These are phyloP conservation scores for Bombus waltoni DNA, from an alignment of 1,140 invertebrate species.

Conservation along the genomic window DNA sequence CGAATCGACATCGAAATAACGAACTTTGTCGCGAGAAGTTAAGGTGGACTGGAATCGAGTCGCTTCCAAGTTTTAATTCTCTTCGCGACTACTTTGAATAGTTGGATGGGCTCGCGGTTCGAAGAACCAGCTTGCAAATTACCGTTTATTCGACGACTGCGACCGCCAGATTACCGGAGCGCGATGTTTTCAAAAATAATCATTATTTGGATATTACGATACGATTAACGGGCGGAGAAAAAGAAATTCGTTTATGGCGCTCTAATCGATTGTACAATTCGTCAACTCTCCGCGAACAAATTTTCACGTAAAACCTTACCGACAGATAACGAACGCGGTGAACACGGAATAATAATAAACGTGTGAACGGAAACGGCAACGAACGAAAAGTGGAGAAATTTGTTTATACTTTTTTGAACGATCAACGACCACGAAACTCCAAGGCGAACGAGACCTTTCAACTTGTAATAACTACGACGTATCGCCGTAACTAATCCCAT, in stretches of 20 bases:
- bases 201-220: background rate
- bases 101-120: constrained; percentile 4
- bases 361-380: background rate
- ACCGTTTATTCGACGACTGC: background rate
- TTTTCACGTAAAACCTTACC: too few species aligned
- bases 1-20: background rate
- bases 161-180: background rate
- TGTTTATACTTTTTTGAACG: background rate
- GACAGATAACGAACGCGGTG: too few species aligned
- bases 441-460: background rate
- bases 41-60: background rate
- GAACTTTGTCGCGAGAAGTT: constrained; percentile 27
- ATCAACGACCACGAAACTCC: background rate
- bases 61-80: constrained; percentile 38
- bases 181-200: background rate
- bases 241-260: background rate
- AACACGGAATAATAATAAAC: background rate
- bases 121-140: constrained; percentile 18
- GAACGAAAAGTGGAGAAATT: background rate
- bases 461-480: background rate
- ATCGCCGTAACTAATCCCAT: background rate
- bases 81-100: constrained; percentile 22
- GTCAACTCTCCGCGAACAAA: too few species aligned
- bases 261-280: background rate
- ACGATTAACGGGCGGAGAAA: background rate